Percentiles rank a stretch among this genome's conserved stretches.
Evolutionary conservation across 2,888 invertebrate genomes (phyloP).

Genomic region (Acholoe squamosa): DNA sequence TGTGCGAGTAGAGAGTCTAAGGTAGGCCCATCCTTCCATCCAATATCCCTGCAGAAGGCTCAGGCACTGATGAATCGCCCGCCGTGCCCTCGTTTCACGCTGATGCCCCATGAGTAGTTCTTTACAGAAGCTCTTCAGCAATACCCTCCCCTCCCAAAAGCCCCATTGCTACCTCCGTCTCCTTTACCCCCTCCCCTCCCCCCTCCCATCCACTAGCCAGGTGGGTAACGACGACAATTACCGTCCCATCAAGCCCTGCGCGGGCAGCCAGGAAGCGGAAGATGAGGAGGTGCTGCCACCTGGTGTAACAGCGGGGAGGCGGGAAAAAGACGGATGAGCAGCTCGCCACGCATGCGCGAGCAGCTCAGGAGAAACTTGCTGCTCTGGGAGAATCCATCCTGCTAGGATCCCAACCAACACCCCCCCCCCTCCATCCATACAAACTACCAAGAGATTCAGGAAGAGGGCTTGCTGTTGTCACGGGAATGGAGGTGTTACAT

Average conservation of each 20-base stretch:
- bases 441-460: too few species aligned
- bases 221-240: slow-evolving; percentile 47
- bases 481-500: too few species aligned
- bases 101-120: neutral
- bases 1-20: too few species aligned
- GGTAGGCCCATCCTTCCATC: neutral
- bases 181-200: neutral
- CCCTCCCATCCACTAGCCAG: neutral
- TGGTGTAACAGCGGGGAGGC: neutral
- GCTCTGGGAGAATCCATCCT: neutral
- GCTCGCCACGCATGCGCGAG: slow-evolving; percentile 38
- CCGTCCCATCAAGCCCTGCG: slow-evolving; percentile 36
- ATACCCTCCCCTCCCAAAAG: neutral
- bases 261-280: slow-evolving; percentile 25
- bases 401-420: too few species aligned
- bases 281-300: slow-evolving; percentile 21
- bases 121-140: neutral
- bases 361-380: neutral
- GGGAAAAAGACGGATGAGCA: slow-evolving; percentile 35
- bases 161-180: neutral
- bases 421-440: too few species aligned
- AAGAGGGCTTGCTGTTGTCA: too few species aligned
- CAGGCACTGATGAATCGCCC: slow-evolving; percentile 24
- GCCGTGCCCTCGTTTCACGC: slow-evolving; percentile 7
- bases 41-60: neutral